Conservation (phyloP, 2,888 invertebrate species). For the Orgyia antiqua region DNA sequence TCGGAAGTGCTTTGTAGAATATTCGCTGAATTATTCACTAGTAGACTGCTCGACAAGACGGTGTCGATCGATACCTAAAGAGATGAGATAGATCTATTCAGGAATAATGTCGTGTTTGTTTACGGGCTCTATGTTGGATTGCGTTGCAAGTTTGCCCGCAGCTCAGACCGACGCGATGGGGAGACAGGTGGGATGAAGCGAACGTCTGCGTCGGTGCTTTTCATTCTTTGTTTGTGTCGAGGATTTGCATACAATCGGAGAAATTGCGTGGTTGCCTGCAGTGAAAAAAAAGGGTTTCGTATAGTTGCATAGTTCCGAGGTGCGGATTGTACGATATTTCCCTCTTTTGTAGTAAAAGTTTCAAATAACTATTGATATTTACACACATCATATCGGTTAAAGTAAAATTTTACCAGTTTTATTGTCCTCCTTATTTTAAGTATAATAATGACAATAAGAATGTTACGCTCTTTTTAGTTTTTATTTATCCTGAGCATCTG, state of each 20-base stretch:
- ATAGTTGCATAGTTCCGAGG: conserved; percentile 50
- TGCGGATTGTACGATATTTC: too few species aligned
- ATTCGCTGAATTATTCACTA: conserved; percentile 65
- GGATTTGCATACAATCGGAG: conserved; percentile 75
- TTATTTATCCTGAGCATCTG: too few species aligned
- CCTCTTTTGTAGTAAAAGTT: too few species aligned
- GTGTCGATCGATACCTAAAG: conserved; percentile 60
- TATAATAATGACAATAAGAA: too few species aligned
- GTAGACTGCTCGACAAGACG: conserved; percentile 55
- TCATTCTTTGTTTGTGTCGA: conserved; percentile 70
- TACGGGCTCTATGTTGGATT: conserved; percentile 42
- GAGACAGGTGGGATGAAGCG: conserved; percentile 54
- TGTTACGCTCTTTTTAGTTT: too few species aligned
- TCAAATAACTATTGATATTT: too few species aligned
- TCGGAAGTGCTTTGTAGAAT: conserved; percentile 65
- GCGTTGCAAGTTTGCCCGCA: conserved; percentile 40
- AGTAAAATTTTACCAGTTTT: too few species aligned
- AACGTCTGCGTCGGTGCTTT: conserved; percentile 64
- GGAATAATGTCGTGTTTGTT: conserved; percentile 60
- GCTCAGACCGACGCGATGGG: conserved; percentile 44
- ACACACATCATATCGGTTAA: too few species aligned
- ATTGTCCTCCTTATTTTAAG: too few species aligned
- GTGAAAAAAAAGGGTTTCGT: conserved; percentile 52
- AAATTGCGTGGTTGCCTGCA: conserved; percentile 64
- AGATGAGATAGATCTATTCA: conserved; percentile 63